A percentile compares a stretch with the other conserved stretches of the same genome.
Evolutionary conservation across 2,888 invertebrate species (phyloP).

Genomic region (Torymus auratus): DNA sequence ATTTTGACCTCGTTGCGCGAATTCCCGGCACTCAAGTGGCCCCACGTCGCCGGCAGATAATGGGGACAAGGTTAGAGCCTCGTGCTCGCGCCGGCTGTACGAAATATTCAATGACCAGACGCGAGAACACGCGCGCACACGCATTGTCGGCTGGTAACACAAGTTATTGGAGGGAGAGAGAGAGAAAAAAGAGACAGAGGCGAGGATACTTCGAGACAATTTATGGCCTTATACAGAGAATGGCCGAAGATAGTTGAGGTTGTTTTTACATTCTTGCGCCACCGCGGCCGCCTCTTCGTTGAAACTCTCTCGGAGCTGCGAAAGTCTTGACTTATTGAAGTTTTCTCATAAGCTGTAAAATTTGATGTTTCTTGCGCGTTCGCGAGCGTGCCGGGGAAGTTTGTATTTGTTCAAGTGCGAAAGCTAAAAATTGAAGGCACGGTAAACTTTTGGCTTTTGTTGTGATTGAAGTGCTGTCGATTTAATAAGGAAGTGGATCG

Average conservation of each 20-base stretch:
- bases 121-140: too few relatives aligned
- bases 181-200: not conserved
- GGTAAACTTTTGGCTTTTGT: not conserved
- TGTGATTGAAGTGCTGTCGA: not conserved
- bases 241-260: not conserved
- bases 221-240: slow-evolving; percentile 8
- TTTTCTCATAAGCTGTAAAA: slow-evolving; percentile 3
- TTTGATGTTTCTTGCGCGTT: not conserved
- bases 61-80: slow-evolving; percentile 47
- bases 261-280: slow-evolving; percentile 3
- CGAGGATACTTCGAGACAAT: slow-evolving; percentile 2
- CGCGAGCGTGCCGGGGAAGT: too few relatives aligned
- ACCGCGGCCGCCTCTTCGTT: not conserved
- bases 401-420: too few relatives aligned
- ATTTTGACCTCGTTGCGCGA: slow-evolving; percentile 43
- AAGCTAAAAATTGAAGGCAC: too few relatives aligned
- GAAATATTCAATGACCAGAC: slow-evolving; percentile 49
- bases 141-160: slow-evolving; percentile 29
- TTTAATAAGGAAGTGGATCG: not conserved
- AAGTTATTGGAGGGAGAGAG: slow-evolving; percentile 19
- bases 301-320: not conserved
- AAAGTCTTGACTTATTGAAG: not conserved
- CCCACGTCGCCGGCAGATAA: slow-evolving; percentile 37
- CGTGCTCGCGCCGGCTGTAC: slow-evolving; percentile 24
- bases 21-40: slow-evolving; percentile 33